phyloP scores from a whole-genome alignment of 2,797 vertebrate species.

The Acomys russatus region DNA sequence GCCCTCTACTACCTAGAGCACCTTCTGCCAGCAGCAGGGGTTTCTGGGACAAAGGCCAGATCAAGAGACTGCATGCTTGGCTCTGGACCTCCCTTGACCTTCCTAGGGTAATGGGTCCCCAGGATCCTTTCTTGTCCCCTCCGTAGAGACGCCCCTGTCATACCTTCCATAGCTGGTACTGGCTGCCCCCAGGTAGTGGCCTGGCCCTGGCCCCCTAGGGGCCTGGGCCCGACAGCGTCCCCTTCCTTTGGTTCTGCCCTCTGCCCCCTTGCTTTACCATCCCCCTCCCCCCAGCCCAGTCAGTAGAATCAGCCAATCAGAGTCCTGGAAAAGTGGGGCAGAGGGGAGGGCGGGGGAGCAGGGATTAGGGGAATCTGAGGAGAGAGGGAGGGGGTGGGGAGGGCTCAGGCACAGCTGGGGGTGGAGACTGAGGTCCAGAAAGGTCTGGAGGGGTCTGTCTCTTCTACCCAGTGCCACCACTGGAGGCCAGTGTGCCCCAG shows the following conservation, averaged over 20 bases:
- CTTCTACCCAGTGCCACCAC: conserved; percentile 30
- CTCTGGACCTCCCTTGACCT: conserved; percentile 70
- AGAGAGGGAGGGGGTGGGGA: conserved; percentile 76
- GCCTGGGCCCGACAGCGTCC: conserved; percentile 80
- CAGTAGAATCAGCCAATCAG: conserved; percentile 83
- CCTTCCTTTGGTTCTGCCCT: conserved; percentile 83
- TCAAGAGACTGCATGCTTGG: conserved; percentile 46
- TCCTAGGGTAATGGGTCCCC: conserved; percentile 63
- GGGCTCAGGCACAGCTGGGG: conserved; percentile 81
- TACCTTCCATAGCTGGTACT: conserved; percentile 81
- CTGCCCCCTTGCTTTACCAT: conserved; percentile 76
- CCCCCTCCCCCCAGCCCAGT: conserved; percentile 80
- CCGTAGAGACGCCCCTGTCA: conserved; percentile 51
- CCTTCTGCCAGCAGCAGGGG: conserved; percentile 38
- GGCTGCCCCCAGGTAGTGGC: conserved; percentile 82
- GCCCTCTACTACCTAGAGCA: not conserved
- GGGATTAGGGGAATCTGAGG: conserved; percentile 83
- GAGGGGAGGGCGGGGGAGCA: conserved; percentile 85
- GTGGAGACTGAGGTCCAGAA: conserved; percentile 77
- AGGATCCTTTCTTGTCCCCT: conserved; percentile 49
- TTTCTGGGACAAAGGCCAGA: conserved; percentile 65
- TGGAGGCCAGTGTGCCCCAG: conserved; percentile 16
- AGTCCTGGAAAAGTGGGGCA: conserved; percentile 83
- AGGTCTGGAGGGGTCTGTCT: conserved; percentile 77
- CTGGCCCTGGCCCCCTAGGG: conserved; percentile 82